Base-by-base conservation (phyloP, 2,113 vertebrate genomes). In the Willisornis vidua region DNA sequence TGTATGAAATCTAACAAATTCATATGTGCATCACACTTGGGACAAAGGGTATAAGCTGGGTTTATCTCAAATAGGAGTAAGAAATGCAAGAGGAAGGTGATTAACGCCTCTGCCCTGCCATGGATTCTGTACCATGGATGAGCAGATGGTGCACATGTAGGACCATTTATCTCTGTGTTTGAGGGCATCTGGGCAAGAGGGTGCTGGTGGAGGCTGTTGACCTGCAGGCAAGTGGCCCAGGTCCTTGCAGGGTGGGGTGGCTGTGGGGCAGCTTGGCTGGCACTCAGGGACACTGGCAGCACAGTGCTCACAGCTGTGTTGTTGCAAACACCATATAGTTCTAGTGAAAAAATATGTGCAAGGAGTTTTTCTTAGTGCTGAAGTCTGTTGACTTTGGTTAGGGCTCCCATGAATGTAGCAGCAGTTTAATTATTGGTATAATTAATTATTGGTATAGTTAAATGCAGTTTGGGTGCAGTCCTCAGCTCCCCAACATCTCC, bases 111-210 rank as follows among this genome's bases (percentile, higher is more conserved):
- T 58, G 43, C 33, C 20, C 33, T 0, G 0, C 14, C 1, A 0
- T 7, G 43, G 28, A 46, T 71, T 82, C 35, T n/a, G 11, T 14
- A 29, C 37, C 23, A 17, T 0, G 0, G 62, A 35, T 33, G 37
- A 87, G n/a, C 57, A 80, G 31, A 25, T n/a, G 25, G 31, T 46
- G 41, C 41, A n/a, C 0, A 0, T 22, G 52, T 7, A 45, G 0
- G 2, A 13, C 18, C 17, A 45, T 57, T 76, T 51, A 7, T 61
- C 61, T 52, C 3, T 2, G 43, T 39, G 11, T 80, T 39, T 48
- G 83, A 61, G 48, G 59, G 29, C 45, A 66, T 39, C 15, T 33
- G n/a, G 41, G 55, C 28, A 58, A 67, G 51, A 0, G 1, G 28
- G 26, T 35, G 45, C 55, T 82, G 7, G 10, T 49, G 73, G 52